phyloP scores from a whole-genome alignment of 2,113 vertebrate species.

The Phyllopteryx taeniolatus region DNA sequence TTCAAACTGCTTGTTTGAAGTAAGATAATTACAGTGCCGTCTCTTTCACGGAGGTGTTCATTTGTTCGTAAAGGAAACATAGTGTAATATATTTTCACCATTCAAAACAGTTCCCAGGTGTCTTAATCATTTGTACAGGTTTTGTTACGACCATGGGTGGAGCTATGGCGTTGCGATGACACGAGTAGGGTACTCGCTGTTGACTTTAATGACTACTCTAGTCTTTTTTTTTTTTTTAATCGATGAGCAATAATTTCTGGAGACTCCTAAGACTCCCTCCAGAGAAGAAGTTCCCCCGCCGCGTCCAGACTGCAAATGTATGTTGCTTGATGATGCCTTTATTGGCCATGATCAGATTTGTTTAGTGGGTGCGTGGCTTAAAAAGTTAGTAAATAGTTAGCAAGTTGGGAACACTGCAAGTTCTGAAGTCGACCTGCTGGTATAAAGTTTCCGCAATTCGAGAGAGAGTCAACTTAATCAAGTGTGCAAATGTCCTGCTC shows the following conservation, averaged over 20 bases:
- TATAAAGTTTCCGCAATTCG: background rate
- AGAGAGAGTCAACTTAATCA: slow-evolving; percentile 21
- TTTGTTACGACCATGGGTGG: too few relatives aligned
- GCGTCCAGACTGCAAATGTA: background rate
- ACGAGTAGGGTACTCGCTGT: too few relatives aligned
- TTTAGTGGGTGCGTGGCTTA: background rate
- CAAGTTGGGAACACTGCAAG: background rate
- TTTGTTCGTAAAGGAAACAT: too few relatives aligned
- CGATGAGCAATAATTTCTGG: background rate
- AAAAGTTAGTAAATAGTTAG: background rate
- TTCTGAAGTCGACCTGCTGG: background rate
- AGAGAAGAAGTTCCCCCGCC: background rate
- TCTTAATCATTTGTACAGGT: too few relatives aligned
- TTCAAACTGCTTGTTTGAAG: too few relatives aligned
- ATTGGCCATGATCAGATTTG: background rate
- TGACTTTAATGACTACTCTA: too few relatives aligned
- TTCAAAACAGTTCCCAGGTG: too few relatives aligned
- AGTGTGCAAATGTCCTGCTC: slow-evolving; percentile 48
- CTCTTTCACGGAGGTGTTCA: too few relatives aligned
- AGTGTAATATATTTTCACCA: background rate
- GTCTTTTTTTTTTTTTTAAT: too few relatives aligned
- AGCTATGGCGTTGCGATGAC: too few relatives aligned
- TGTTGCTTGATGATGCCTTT: background rate
- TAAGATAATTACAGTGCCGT: too few relatives aligned
- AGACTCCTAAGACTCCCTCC: background rate